A percentile compares a stretch with the other conserved stretches of the same genome.
phyloP scores from a whole-genome alignment of 2,797 vertebrate genomes.

The Enoplosus armatus region DNA sequence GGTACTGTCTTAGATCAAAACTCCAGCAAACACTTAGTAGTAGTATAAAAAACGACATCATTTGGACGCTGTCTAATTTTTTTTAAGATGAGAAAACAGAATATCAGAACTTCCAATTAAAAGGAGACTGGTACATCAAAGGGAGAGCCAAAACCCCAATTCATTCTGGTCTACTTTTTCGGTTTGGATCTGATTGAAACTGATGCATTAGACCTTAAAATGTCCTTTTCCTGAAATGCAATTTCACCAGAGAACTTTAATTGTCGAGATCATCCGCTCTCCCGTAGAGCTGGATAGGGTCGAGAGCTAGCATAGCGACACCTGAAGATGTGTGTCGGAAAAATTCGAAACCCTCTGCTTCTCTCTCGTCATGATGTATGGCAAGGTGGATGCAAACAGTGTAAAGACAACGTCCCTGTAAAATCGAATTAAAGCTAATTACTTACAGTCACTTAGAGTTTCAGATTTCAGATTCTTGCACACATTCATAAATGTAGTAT shows the following conservation, averaged over 20 bases:
- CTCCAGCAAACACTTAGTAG: neutral
- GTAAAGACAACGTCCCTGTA: neutral
- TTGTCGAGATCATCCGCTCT: neutral
- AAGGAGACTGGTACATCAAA: neutral
- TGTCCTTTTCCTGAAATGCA: conserved; percentile 14
- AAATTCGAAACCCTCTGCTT: neutral
- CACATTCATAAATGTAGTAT: no score
- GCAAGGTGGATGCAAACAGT: neutral
- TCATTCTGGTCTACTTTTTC: neutral
- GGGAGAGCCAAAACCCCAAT: neutral
- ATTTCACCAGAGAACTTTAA: neutral
- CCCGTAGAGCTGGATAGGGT: neutral
- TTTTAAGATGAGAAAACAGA: conserved; percentile 2
- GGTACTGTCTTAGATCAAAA: neutral
- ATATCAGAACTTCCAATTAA: neutral
- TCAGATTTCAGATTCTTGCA: no score
- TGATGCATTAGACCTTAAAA: conserved; percentile 10
- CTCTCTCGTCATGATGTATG: neutral
- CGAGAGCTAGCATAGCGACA: neutral
- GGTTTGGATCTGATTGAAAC: conserved; percentile 20
- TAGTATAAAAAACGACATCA: neutral
- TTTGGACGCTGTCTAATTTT: neutral
- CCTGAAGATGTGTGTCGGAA: neutral
- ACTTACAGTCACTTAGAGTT: neutral
- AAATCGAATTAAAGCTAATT: neutral